Evolutionary conservation across 2,113 vertebrate genomes (phyloP).

Genomic region (Otolemur garnettii): DNA sequence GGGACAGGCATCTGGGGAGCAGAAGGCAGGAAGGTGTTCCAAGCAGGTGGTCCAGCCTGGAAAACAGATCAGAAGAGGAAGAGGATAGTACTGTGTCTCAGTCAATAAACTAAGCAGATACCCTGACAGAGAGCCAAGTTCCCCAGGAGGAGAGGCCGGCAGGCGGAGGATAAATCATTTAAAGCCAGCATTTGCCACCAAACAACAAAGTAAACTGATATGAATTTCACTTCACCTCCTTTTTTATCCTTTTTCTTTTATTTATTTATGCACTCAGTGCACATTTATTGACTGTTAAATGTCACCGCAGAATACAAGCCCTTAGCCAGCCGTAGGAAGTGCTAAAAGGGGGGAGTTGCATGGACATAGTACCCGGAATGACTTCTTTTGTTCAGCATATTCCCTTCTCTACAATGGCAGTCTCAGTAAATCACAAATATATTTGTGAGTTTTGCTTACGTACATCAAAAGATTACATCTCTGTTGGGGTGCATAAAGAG

Average conservation of each 20-base stretch:
- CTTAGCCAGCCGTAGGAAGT: not conserved
- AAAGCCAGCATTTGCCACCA: not conserved
- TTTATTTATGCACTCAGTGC: not conserved
- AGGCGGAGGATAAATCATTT: not conserved
- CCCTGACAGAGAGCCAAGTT: not conserved
- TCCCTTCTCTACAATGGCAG: not conserved
- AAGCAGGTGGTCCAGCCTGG: conserved; percentile 38
- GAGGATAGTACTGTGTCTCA: not conserved
- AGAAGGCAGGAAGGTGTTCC: conserved; percentile 27
- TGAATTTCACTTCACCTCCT: not conserved
- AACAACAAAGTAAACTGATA: not conserved
- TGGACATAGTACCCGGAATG: not conserved
- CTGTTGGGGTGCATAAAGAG: not conserved
- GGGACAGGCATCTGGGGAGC: not conserved
- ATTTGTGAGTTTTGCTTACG: not conserved
- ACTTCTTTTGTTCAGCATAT: conserved; percentile 1
- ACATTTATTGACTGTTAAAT: not conserved
- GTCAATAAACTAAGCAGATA: conserved; percentile 16
- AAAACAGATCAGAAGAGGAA: conserved; percentile 28
- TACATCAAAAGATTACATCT: not conserved
- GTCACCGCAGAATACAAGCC: not conserved
- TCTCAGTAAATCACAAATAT: conserved; percentile 3
- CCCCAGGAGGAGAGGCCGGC: not conserved
- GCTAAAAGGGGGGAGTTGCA: not conserved
- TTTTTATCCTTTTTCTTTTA: conserved; percentile 13